Base-by-base conservation (phyloP, 2,797 vertebrate species). In the Acrossocheilus fasciatus region DNA sequence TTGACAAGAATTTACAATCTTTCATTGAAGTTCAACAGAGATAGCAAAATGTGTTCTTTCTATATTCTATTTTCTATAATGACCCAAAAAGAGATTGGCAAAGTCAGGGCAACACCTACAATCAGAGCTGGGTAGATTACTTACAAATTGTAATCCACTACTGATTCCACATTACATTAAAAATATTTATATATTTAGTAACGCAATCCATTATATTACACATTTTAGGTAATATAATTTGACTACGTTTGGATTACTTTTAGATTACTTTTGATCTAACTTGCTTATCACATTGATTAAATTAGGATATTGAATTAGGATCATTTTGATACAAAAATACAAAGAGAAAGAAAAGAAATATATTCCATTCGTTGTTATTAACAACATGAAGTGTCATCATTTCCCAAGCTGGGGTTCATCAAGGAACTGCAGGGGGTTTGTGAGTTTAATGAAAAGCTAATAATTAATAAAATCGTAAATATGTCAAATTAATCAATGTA, bases 1-100 rank as follows among this genome's bases (percentile, higher is more conserved):
- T n/a, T 54, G 47, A 69, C 52, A 59, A 81, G 18, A 81, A 69
- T 11, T 5, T 81, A 69, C 9, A 34, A 34, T 81, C 20, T 66
- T n/a, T 83, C n/a, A 41, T 57, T 59, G 4, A 14, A 59, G 36
- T 57, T 70, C 14, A 76, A 84, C 74, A 50, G 20, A 52, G 5
- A 77, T 26, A 84, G 15, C 30, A 57, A 18, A 78, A 78, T 41
- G 34, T 36, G 41, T 34, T 62, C 43, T 62, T 41, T 11, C 15
- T 2, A 17, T 15, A 34, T 50, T 10, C 2, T 4, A 15, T 8
- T 20, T 34, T 4, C 2, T 9, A 23, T 6, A 59, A 3, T 8
- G 34, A 59, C 30, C 34, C 6, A n/a, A 41, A 59, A 72, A 39
- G 23, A 20, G 39, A 41, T 39, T 9, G 7, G 10, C n/a, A 57